Base-by-base conservation (phyloP, 2,797 vertebrate genomes). In the Pagetopsis macropterus region DNA sequence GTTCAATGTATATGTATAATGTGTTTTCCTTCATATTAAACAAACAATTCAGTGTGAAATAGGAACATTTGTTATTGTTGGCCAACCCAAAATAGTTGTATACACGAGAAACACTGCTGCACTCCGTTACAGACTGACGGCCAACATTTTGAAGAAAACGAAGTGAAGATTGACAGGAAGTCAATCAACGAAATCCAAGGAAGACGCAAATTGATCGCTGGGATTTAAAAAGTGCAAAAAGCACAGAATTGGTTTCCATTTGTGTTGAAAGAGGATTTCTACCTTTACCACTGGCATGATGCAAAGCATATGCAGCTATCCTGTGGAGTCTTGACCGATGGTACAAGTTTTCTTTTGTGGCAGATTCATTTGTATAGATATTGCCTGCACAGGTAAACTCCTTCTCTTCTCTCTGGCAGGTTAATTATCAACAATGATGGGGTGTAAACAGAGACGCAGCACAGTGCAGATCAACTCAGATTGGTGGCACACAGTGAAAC, bases 401-500 rank as follows among this genome's bases (percentile, higher is more conserved):
- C 17, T 21, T 56, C 37, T 51, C 44, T 9, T 65, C 55, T 66
- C 56, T 27, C n/a, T 61, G 40, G 49, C 65, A 74, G 66, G 57
- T 73, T 68, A 5, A 69, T 40, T 49, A 58, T 75, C 61, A 57
- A 65, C 54, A 78, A 70, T 66, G 60, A 72, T 57, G n/a, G 64
- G 41, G 59, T 69, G 63, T 62, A 79, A 83, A 88, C 41, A 79
- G 72, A 87, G 55, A 62, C 67, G 66, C 77, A 67, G 66, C 72
- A 41, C 58, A 66, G 72, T 5, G 19, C 70, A 76, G 70, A 89
- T 87, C 51, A 65, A 90, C 81, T 85, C 65, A 48, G 55, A 70
- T 73, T 61, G 71, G 50, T 44, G 12, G 72, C 40, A 70, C 58
- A 44, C 33, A 73, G 85, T 77, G 74, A 93, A 90, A 81, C 64